These are phyloP conservation scores for Porites cylindrica DNA, from an alignment of 92 coral and sea anemone genomes.

Conservation along the genomic window DNA sequence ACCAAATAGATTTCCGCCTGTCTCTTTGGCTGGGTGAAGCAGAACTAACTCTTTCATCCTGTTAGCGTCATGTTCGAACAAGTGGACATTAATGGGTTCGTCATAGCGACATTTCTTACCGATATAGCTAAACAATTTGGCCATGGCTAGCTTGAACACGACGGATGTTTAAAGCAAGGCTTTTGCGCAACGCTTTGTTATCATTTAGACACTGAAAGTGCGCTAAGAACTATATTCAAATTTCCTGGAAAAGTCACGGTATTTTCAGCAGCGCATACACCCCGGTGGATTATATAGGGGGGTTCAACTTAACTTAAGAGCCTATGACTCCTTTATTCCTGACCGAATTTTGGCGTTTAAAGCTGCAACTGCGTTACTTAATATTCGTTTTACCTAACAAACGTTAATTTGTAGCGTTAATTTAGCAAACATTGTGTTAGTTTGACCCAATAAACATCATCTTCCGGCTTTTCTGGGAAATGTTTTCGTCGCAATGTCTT, in stretches of 20 bases:
- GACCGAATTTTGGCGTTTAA: too few species aligned
- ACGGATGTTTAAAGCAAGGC: too few species aligned
- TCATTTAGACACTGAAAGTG: too few species aligned
- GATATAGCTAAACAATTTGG: not conserved
- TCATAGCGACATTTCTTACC: not conserved
- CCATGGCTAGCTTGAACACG: not conserved
- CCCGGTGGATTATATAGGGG: too few species aligned
- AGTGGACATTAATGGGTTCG: constrained; percentile 29
- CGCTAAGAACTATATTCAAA: too few species aligned
- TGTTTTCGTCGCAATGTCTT: not conserved
- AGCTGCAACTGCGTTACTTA: too few species aligned
- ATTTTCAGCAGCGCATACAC: too few species aligned
- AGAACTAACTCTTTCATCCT: constrained; percentile 67
- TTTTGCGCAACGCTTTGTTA: too few species aligned
- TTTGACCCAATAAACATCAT: not conserved
- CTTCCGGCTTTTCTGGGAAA: constrained; percentile 48
- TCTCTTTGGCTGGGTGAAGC: constrained; percentile 75
- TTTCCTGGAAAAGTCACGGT: too few species aligned
- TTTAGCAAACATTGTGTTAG: not conserved
- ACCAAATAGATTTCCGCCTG: constrained; percentile 92
- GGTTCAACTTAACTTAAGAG: too few species aligned
- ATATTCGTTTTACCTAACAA: too few species aligned
- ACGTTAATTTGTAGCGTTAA: not conserved
- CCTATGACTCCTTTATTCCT: too few species aligned
- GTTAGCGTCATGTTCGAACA: constrained; percentile 72